Conservation (phyloP, 1,140 invertebrate species). For the Schmidtea mediterranea region DNA sequence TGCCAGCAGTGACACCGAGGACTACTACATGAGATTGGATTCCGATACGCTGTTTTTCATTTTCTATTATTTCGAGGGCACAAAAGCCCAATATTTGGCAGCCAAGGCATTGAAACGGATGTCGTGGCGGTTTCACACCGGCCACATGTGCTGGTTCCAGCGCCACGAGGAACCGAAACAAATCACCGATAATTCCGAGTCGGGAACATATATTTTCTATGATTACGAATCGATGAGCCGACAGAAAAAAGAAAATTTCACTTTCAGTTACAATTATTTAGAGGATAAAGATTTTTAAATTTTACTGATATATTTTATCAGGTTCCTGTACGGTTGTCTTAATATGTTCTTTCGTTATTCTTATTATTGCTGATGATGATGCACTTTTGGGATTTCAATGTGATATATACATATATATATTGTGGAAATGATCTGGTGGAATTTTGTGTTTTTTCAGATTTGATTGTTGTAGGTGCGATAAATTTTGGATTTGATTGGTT, state of each 20-base stretch:
- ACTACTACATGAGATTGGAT: slow-evolving; percentile 85
- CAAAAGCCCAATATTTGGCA: slow-evolving; percentile 92
- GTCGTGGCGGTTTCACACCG: slow-evolving; percentile 98
- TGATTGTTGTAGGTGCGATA: too few relatives aligned
- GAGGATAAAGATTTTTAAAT: slow-evolving; percentile 73
- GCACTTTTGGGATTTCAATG: too few relatives aligned
- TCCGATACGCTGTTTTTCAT: slow-evolving; percentile 97
- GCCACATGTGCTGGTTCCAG: slow-evolving; percentile 99
- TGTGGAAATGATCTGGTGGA: too few relatives aligned
- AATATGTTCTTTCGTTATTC: too few relatives aligned
- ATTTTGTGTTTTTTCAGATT: too few relatives aligned
- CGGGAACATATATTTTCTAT: slow-evolving; percentile 99
- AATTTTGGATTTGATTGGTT: too few relatives aligned
- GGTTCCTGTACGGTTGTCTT: too few relatives aligned
- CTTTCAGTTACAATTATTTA: slow-evolving; percentile 99
- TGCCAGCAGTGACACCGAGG: slow-evolving; percentile 72
- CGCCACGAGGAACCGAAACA: slow-evolving; percentile 96
- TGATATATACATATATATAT: too few relatives aligned
- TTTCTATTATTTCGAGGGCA: slow-evolving; percentile 70
- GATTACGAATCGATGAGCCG: slow-evolving; percentile 99
- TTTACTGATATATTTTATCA: not conserved
- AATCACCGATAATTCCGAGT: slow-evolving; percentile 96
- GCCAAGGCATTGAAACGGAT: slow-evolving; percentile 97
- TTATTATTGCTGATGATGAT: too few relatives aligned
- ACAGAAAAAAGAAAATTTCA: slow-evolving; percentile 95